These are phyloP conservation scores for Bombyx huttoni DNA, from an alignment of 2,888 invertebrate genomes.

Conservation along the genomic window DNA sequence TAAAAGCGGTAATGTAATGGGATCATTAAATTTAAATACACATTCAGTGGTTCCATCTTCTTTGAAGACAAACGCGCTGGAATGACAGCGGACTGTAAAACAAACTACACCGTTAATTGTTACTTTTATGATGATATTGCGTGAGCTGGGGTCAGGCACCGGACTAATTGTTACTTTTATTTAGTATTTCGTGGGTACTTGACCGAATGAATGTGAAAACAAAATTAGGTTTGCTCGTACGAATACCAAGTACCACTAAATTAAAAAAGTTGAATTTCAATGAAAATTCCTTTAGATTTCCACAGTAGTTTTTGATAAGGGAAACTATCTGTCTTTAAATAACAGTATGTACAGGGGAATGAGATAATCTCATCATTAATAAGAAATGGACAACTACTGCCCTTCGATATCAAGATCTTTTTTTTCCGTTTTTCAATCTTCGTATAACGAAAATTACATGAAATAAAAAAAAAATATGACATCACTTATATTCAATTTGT, in stretches of 20 bases:
- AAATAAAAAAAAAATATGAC: conserved; percentile 27
- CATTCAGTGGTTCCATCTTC: conserved; percentile 43
- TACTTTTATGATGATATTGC: conserved; percentile 60
- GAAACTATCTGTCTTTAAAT: too few relatives aligned
- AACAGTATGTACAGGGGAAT: too few relatives aligned
- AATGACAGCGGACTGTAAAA: conserved; percentile 36
- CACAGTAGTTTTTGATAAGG: too few relatives aligned
- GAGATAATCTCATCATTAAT: too few relatives aligned
- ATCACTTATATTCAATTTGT: conserved; percentile 57
- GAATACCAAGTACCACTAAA: too few relatives aligned
- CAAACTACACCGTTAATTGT: conserved; percentile 57
- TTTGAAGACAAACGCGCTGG: conserved; percentile 52
- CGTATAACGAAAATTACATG: background rate
- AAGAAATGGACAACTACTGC: too few relatives aligned
- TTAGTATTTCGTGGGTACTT: conserved; percentile 4
- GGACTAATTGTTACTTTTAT: conserved; percentile 45
- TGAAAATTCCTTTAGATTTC: too few relatives aligned
- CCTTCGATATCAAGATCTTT: too few relatives aligned
- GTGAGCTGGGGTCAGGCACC: conserved; percentile 46
- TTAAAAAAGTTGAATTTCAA: too few relatives aligned
- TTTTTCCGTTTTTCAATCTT: background rate
- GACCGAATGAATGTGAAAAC: conserved; percentile 1
- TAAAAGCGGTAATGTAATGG: conserved; percentile 27
- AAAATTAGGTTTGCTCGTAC: background rate
- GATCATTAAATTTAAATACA: conserved; percentile 33